phyloP scores from a whole-genome alignment of 2,797 vertebrate species.

The Bradypus variegatus region DNA sequence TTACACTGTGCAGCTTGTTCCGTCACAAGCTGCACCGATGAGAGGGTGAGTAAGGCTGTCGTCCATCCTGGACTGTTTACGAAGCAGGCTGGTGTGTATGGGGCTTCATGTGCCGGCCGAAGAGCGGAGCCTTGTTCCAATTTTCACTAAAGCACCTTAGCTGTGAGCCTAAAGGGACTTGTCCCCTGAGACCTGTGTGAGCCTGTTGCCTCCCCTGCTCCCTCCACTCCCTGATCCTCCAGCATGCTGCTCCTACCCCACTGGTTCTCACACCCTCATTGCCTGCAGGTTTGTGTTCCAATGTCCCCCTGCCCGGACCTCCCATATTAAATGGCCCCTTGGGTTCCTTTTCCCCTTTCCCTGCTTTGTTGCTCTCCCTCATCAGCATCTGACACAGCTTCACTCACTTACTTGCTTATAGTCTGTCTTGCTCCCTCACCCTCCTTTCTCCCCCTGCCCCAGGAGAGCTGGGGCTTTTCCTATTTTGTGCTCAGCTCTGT shows the following conservation, averaged over 20 bases:
- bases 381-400: background rate
- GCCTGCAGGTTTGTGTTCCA: background rate
- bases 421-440: background rate
- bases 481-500: background rate
- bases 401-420: background rate
- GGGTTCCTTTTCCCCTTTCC: background rate
- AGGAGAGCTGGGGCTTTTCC: background rate
- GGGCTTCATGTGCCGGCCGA: background rate
- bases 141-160: background rate
- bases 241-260: background rate
- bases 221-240: too few species aligned
- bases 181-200: background rate
- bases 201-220: fast-evolving
- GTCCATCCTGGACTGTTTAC: background rate
- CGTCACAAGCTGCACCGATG: background rate
- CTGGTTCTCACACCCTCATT: background rate
- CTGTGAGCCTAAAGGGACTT: background rate
- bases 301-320: background rate
- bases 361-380: background rate
- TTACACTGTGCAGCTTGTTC: background rate
- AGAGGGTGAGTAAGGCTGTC: background rate
- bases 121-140: background rate
- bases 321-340: background rate
- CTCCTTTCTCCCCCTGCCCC: background rate
- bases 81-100: background rate